phyloP scores from a whole-genome alignment of 2,113 vertebrate genomes.

The Panthera uncia region DNA sequence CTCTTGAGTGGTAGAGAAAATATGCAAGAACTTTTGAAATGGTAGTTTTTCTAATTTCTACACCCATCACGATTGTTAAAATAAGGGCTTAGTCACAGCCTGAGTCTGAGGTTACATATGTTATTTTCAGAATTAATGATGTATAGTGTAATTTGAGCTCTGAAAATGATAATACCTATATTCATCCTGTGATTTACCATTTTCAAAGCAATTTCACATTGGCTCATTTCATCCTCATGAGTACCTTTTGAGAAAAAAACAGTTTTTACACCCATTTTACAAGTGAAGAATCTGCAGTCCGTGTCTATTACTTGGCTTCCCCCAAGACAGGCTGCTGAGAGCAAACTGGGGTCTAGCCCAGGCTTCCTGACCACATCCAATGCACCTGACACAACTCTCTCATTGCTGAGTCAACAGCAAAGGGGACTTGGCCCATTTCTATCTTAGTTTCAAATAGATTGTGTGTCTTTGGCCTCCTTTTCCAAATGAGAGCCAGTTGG shows the following conservation, averaged over 20 bases:
- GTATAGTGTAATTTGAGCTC: conserved; percentile 47
- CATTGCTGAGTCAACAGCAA: conserved; percentile 44
- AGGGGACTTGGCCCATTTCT: conserved; percentile 26
- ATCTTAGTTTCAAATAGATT: conserved; percentile 40
- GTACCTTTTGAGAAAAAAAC: background rate
- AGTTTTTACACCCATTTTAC: background rate
- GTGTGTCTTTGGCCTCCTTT: conserved; percentile 60
- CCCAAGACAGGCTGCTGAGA: background rate
- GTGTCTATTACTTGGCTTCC: background rate
- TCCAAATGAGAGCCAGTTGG: conserved; percentile 12
- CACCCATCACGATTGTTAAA: background rate
- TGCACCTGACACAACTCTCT: rapidly evolving
- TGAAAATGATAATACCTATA: conserved; percentile 51
- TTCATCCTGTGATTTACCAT: conserved; percentile 46
- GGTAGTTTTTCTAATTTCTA: background rate
- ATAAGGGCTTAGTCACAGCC: conserved; percentile 12
- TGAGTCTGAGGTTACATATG: conserved; percentile 28
- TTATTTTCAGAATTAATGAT: conserved; percentile 68
- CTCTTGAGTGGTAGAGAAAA: background rate
- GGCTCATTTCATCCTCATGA: conserved; percentile 65
- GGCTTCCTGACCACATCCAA: background rate
- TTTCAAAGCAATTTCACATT: conserved; percentile 59
- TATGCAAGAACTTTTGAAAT: conserved; percentile 9
- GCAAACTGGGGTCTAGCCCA: background rate
- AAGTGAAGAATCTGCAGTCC: conserved; percentile 32